Conservation (phyloP, 2,797 vertebrate species). For the Hirundo rustica region DNA sequence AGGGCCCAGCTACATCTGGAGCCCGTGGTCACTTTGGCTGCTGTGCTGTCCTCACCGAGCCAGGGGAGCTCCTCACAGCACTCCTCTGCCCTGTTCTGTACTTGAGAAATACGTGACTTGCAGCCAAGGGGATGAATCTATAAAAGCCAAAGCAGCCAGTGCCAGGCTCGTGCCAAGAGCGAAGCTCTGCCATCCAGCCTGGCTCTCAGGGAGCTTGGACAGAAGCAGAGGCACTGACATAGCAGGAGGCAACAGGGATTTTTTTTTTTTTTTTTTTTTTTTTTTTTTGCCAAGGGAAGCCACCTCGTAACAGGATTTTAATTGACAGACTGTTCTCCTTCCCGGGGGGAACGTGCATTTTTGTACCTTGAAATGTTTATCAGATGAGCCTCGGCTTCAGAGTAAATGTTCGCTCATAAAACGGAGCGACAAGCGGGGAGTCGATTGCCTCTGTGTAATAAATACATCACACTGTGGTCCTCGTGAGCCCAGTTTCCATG, state of each 20-base stretch:
- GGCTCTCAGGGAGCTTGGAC: background rate
- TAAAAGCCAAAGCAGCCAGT: background rate
- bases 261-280: background rate
- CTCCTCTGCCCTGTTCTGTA: background rate
- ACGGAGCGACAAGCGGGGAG: conserved; percentile 59
- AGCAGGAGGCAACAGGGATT: background rate
- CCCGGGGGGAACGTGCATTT: conserved; percentile 41
- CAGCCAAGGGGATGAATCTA: background rate
- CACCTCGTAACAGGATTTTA: background rate
- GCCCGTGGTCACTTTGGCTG: background rate
- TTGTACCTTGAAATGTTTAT: conserved; percentile 67
- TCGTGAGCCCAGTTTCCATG: conserved; percentile 68
- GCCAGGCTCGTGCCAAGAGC: background rate
- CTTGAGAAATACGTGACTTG: background rate
- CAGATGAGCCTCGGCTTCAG: conserved; percentile 33
- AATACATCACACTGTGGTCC: conserved; percentile 65
- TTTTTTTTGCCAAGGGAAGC: conserved; percentile 1
- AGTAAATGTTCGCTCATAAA: conserved; percentile 40
- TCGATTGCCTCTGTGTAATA: conserved; percentile 65
- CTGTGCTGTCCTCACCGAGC: background rate
- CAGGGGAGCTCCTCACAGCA: background rate
- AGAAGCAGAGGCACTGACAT: background rate
- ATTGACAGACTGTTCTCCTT: conserved; percentile 39
- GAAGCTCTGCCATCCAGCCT: background rate
- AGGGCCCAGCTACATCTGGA: background rate